Evolutionary conservation across 2,113 vertebrate genomes (phyloP).

Genomic region (Bettongia penicillata): DNA sequence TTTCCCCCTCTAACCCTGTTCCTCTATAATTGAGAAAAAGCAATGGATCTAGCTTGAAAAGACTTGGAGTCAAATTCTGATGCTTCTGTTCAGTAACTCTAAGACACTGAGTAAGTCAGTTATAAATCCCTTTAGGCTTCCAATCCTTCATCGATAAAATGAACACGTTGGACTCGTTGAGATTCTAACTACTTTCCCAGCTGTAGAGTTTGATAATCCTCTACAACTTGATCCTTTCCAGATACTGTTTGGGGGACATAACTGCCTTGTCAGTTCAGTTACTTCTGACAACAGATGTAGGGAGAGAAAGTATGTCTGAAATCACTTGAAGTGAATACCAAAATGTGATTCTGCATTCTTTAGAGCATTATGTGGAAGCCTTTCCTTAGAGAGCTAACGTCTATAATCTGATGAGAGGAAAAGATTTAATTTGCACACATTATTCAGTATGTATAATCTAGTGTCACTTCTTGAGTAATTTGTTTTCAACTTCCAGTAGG

Average conservation of each 20-base stretch:
- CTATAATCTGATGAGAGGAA: not conserved
- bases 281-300: not conserved
- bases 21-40: not conserved
- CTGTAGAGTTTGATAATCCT: conserved; percentile 24
- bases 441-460: not conserved
- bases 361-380: not conserved
- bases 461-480: not conserved
- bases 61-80: not conserved
- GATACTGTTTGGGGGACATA: not conserved
- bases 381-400: not conserved
- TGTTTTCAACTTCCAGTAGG: not conserved
- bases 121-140: not conserved
- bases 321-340: not conserved
- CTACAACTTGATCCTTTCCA: not conserved
- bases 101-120: not conserved
- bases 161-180: not conserved
- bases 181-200: not conserved
- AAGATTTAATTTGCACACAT: not conserved
- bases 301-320: not conserved
- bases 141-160: not conserved
- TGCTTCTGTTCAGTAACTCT: not conserved
- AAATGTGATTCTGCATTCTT: not conserved
- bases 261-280: not conserved
- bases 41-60: not conserved
- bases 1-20: not conserved